Conservation (phyloP, 2,113 vertebrate genomes). For the Myotis brandtii region DNA sequence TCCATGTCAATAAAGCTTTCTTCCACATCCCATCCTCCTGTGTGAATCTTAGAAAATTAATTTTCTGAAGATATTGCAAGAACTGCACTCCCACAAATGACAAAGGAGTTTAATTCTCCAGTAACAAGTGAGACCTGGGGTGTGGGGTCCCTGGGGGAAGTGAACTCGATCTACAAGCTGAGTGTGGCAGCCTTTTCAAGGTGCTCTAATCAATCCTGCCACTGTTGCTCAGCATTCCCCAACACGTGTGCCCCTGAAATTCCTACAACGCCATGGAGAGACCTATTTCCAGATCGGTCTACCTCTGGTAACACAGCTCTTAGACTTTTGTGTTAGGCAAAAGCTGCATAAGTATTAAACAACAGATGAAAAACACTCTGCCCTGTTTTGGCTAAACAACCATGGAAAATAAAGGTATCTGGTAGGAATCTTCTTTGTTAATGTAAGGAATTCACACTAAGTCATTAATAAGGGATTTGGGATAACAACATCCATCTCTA, state of each 20-base stretch:
- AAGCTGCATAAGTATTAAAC: background rate
- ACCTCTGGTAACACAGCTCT: constrained; percentile 76
- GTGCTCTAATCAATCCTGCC: background rate
- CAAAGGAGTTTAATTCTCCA: too few relatives aligned
- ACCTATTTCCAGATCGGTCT: background rate
- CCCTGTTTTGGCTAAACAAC: background rate
- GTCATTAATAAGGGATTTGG: background rate
- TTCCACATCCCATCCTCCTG: too few relatives aligned
- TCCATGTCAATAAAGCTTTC: too few relatives aligned
- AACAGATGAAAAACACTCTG: background rate
- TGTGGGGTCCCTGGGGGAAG: background rate
- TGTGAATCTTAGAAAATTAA: too few relatives aligned
- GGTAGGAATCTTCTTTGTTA: background rate
- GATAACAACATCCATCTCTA: background rate
- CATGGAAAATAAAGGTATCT: background rate
- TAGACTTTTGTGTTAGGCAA: background rate
- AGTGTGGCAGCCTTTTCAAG: background rate
- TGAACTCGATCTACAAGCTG: background rate
- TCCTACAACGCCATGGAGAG: background rate
- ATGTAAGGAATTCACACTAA: background rate
- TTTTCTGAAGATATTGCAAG: too few relatives aligned
- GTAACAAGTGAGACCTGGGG: background rate
- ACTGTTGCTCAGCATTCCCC: background rate
- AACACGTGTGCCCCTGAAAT: background rate
- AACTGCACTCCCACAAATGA: too few relatives aligned